Conservation (phyloP, 2,113 vertebrate genomes). For the Echinops telfairi region DNA sequence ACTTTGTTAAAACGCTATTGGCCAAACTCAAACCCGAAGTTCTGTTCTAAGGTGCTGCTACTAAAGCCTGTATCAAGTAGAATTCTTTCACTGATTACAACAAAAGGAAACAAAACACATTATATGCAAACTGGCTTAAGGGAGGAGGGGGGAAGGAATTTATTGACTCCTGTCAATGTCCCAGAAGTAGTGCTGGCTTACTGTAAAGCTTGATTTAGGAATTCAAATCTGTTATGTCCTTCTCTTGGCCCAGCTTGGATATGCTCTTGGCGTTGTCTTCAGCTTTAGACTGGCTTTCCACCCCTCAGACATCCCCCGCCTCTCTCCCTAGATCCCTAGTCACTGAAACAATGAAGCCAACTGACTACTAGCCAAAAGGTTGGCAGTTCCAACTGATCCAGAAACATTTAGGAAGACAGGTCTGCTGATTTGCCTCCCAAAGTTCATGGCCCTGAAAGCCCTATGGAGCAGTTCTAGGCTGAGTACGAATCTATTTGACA, state of each 20-base stretch:
- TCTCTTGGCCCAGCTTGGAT: not conserved
- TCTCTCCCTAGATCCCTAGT: not conserved
- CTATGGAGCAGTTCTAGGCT: not conserved
- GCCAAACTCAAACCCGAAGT: not conserved
- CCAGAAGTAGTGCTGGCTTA: not conserved
- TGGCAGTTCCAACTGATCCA: not conserved
- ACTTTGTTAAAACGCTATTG: not conserved
- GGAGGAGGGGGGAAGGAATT: not conserved
- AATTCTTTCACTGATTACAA: not conserved
- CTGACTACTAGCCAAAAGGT: not conserved
- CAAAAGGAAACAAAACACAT: not conserved
- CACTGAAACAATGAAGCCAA: not conserved
- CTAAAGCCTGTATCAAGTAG: not conserved
- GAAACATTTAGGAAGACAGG: not conserved
- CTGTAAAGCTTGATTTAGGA: not conserved
- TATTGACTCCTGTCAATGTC: not conserved
- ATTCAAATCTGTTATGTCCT: not conserved
- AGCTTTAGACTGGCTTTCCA: not conserved
- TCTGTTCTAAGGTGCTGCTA: not conserved
- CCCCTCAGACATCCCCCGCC: not conserved
- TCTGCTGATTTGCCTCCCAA: not conserved
- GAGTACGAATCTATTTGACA: not conserved
- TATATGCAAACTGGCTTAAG: not conserved
- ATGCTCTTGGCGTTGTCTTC: not conserved
- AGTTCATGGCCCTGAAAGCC: not conserved